Base-by-base conservation (phyloP, 2,888 invertebrate genomes). In the Resseliella maxima region DNA sequence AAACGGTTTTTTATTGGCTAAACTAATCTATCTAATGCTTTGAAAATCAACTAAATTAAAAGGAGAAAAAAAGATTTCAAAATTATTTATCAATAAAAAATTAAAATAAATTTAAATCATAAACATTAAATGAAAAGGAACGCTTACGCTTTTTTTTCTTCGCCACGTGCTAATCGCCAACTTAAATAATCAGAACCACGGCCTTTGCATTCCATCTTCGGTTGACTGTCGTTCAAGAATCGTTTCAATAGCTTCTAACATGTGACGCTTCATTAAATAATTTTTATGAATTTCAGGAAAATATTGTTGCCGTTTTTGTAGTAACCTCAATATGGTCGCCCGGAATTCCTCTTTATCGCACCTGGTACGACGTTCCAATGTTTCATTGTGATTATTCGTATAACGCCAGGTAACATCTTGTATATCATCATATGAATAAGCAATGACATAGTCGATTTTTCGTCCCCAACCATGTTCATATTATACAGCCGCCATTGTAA, bases 401-500 rank as follows among this genome's bases (percentile, higher is more conserved):
- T 94, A 94, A 86, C 99, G 92, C 99, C 99, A 99, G 0, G 98
- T 97, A 45, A 99, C 98, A 91, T 99, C 99, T 89, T 97, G 97
- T 0, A 96, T 90, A 89, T 99, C 98, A 89, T 98, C 97, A 31
- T 93, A 92, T 0, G 98, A 96, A 89, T 95, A 95, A 0, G 97
- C 99, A 86, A 99, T 93, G 15, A 99, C 93, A 90, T 99, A 99
- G 0, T 94, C 93, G 50, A 99, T 92, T 88, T 94, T 92, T 90
- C 99, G 98, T 59, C 95, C 94, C 97, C 98, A 98, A 0, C 97
- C 98, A 89, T 92, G 92, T 90, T 97, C 96, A 91, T 99, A 99
- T n/a, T n/a, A n/a, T n/a, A n/a, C n/a, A n/a, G n/a, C n/a, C n/a
- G n/a, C n/a, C n/a, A n/a, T n/a, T n/a, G n/a, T n/a, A n/a, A n/a